Evolutionary conservation across 2,888 invertebrate genomes (phyloP).

Genomic region (Dioctria linearis): DNA sequence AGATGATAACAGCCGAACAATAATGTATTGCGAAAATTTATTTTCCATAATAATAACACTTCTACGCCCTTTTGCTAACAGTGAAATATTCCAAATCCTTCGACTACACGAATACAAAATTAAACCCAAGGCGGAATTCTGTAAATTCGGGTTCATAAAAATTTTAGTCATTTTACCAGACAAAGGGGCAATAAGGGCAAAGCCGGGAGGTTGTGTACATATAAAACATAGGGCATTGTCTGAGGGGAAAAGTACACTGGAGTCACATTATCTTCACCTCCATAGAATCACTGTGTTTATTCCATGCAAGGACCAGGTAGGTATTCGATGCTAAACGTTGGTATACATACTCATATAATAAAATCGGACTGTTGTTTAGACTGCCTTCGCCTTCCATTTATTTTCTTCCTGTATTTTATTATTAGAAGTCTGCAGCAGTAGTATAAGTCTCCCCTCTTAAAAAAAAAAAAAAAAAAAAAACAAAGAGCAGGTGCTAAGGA

Average conservation of each 20-base stretch:
- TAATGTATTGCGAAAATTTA: slow-evolving; percentile 27
- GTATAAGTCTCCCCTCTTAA: background rate
- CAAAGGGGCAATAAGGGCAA: slow-evolving; percentile 17
- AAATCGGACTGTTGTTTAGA: slow-evolving; percentile 34
- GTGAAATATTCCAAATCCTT: slow-evolving; percentile 2
- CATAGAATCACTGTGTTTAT: background rate
- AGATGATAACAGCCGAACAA: slow-evolving; percentile 25
- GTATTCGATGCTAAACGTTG: slow-evolving; percentile 19
- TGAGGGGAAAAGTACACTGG: background rate
- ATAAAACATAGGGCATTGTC: too few relatives aligned
- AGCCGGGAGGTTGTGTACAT: too few relatives aligned
- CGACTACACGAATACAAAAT: slow-evolving; percentile 27
- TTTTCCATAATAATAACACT: slow-evolving; percentile 37
- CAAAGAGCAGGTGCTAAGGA: slow-evolving; percentile 41
- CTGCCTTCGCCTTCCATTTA: slow-evolving; percentile 28
- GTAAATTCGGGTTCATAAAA: slow-evolving; percentile 47
- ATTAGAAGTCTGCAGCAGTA: slow-evolving; percentile 28
- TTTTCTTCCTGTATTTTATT: slow-evolving; percentile 29
- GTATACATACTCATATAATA: background rate
- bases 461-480: background rate
- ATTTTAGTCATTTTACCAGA: slow-evolving; percentile 42
- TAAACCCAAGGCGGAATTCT: slow-evolving; percentile 43
- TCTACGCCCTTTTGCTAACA: slow-evolving; percentile 13
- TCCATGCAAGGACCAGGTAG: slow-evolving; percentile 8
- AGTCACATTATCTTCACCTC: slow-evolving; percentile 25